Evolutionary conservation across 2,888 invertebrate species (phyloP), one percentile per base, ranked within the genome.

Genomic region (Patella depressa): DNA sequence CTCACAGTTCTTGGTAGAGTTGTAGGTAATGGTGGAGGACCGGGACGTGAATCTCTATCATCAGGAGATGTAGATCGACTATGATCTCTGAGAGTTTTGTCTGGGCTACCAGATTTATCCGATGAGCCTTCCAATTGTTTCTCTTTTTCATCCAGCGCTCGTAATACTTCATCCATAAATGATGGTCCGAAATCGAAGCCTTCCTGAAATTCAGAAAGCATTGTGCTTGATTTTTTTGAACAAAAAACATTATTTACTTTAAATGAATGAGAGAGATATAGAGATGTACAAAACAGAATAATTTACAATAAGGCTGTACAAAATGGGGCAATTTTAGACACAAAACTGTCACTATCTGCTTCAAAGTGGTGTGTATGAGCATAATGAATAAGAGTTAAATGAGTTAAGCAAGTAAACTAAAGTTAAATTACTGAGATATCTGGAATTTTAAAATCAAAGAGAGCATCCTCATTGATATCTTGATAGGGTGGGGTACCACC

Each of bases 91-190:
- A 73, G 74, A 7, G 77, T 69, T 29, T 70, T 65, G 72, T 75
- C 53, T 34, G 72, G n/a, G 29, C 80, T 81, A 54, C 82, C 83
- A 55, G 78, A 80, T 19, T 78, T 71, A 12, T 79, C 75, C 15
- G 75, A 78, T 15, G 81, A 78, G 11, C 71, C 73, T 55, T 85
- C 85, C 2, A 87, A 75, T 75, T 81, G 79, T 71, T 81, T 83
- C 81, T 88, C 87, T 73, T 88, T 88, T 77, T 89, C 90, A 76
- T 86, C 88, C 59, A 93, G 83, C 19, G 93, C 95, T 74, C 95
- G 95, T 88, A 98, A 96, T 93, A 98, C 96, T 77, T 96, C 95
- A 88, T 97, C 98, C 90, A 98, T 93, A 75, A 98, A 93, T 81
- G 97, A 97, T 17, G 97, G 96, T 7, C 97, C 97, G 81, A 93